Base-by-base conservation (phyloP, 2,113 vertebrate genomes). In the Rhegmatorhina hoffmannsi region DNA sequence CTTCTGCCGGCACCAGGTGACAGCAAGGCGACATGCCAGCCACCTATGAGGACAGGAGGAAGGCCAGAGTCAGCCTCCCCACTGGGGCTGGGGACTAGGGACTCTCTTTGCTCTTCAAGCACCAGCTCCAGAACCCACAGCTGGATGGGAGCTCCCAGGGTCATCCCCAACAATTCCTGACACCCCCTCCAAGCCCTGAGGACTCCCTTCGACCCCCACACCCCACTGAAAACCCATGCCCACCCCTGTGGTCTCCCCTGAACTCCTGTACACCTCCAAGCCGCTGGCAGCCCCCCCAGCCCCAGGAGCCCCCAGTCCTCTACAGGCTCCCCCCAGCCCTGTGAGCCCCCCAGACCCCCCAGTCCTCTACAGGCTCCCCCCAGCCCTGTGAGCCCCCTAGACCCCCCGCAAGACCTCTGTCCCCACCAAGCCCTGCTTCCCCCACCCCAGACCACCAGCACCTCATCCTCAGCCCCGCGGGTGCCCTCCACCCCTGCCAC, bases 1-100 rank as follows among this genome's bases (percentile, higher is more conserved):
- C 82, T 97, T 98, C 33, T 95, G 98, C 84, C 98, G 98, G 95
- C 99, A 99, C 98, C 99, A 98, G 40, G 97, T 98, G 86, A 99
- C 98, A 5, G 98, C 98, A 96, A 99, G 94, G 43, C 97, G 98
- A 95, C 98, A 98, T 5, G 98, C 93, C 86, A 99, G 96, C 99
- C 99, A 99, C 96, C 99, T 99, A 92, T 10, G 25, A 43, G 63
- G 55, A 72, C 23, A 69, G 38, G 4, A 2, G 2, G 6, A 69
- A 47, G 25, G 52, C 11, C 10, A 43, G n/a, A 26, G 28, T 93
- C 78, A 93, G 63, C 11, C 13, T 50, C 7, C 43, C 11, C 0
- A 0, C 38, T 17, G 38, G 13, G 50, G 8, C 5, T 47, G 26
- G 44, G 13, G 25, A 64, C 55, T 29, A 33, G 62, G 19, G 55